Evolutionary conservation across 2,888 invertebrate genomes (phyloP), one percentile per base, ranked within the genome.

Genomic region (Cyclophora albipunctata): DNA sequence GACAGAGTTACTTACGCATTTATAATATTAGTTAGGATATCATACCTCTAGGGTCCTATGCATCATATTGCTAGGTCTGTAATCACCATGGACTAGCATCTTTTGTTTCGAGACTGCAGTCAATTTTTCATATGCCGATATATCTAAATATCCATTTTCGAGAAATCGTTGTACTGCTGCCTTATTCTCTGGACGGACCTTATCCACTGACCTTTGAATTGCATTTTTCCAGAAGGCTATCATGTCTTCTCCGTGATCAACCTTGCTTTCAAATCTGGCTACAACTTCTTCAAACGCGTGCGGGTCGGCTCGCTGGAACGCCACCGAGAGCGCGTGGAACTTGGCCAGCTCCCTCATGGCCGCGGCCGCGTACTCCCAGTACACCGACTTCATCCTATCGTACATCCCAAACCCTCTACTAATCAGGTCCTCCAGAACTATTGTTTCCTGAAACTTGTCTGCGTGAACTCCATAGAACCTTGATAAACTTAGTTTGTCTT

Each of bases 261-360:
- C 1, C 20, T 20, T 20, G 20, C 2, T 20, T 20, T 20, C 20
- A 20, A 20, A 20, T 20, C 20, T 20, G 20, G 20, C 20, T 20
- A 20, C 20, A 1, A 20, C 20, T 20, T 20, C 20, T 20, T 20
- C 20, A 20, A 20, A 20, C 20, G 20, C 20, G 20, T 2, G 20
- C 20, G 20, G 20, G 20, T 20, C 20, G 20, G 20, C 20, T 50
- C 55, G 52, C 2, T 64, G 40, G 47, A 75, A 85, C 20, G 37
- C 37, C 37, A 37, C 5, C 37, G 37, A 83, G 0, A 85, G 52
- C 0, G 86, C 86, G 56, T 89, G 89, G 51, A 83, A 70, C 52
- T 80, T 81, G 0, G 81, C 84, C 34, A 87, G 59, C 34, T 68
- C 68, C 3, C 63, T 65, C 2, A 81, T 60, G 0, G 76, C 71